These are phyloP conservation scores for Idris sp. DNA, from an alignment of 1,140 invertebrate genomes.

Conservation along the genomic window DNA sequence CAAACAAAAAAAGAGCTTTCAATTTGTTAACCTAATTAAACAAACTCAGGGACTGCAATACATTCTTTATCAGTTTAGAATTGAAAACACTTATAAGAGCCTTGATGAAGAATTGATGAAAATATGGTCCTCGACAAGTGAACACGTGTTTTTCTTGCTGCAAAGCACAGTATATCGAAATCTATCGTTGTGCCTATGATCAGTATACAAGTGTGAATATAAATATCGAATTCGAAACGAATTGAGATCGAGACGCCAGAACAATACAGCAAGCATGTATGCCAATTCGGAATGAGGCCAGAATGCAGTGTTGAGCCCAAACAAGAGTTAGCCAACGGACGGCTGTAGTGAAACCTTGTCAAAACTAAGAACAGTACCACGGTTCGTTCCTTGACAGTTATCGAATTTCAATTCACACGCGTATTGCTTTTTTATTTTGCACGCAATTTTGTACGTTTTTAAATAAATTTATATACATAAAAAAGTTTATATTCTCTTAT, in stretches of 20 bases:
- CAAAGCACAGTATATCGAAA: constrained; percentile 26
- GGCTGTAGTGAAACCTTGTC: constrained; percentile 71
- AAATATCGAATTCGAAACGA: constrained; percentile 71
- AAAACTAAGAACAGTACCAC: constrained; percentile 70
- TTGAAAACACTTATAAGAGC: too few species aligned
- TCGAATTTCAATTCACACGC: constrained; percentile 27
- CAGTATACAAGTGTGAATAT: constrained; percentile 45
- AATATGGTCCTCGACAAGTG: constrained; percentile 31
- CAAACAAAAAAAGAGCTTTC: too few species aligned
- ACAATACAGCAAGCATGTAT: constrained; percentile 70
- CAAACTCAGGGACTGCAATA: too few species aligned
- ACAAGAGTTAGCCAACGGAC: constrained; percentile 69
- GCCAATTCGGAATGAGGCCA: constrained; percentile 77
- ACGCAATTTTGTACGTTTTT: neutral
- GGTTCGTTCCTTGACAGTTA: constrained; percentile 53
- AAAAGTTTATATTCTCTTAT: too few species aligned
- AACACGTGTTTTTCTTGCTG: constrained; percentile 50
- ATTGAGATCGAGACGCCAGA: constrained; percentile 69
- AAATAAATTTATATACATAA: neutral
- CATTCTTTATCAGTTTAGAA: too few species aligned
- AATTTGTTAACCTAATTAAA: too few species aligned
- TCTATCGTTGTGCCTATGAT: constrained; percentile 34
- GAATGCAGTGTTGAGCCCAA: constrained; percentile 68
- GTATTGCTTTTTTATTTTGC: constrained; percentile 7
- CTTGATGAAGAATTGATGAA: constrained; percentile 48